Conservation (phyloP, 2,797 vertebrate genomes). For the Macropodus opercularis region DNA sequence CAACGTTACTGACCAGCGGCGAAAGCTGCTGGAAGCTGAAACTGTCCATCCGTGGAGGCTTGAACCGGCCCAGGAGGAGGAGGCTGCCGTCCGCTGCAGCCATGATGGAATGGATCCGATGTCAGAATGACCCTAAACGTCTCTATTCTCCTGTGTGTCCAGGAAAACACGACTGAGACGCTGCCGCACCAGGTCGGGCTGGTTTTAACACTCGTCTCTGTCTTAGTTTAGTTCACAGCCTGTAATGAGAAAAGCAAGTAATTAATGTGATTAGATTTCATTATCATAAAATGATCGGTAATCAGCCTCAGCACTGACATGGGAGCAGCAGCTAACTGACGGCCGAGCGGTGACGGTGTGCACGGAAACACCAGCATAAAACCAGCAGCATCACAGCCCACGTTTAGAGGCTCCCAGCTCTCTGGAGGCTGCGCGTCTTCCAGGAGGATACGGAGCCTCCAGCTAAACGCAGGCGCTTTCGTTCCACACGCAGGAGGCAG, state of each 20-base stretch:
- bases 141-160: neutral
- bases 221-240: no score
- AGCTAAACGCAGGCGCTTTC: slow-evolving; percentile 39
- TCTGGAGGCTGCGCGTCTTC: slow-evolving; percentile 33
- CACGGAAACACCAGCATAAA: slow-evolving; percentile 43
- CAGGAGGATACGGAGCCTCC: slow-evolving; percentile 21
- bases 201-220: no score
- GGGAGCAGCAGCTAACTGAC: slow-evolving; percentile 19
- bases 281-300: slow-evolving; percentile 19
- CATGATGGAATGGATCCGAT: slow-evolving; percentile 6
- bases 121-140: no score
- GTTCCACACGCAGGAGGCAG: slow-evolving; percentile 47
- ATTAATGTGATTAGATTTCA: slow-evolving; percentile 30
- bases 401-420: slow-evolving; percentile 48
- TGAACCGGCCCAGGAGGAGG: slow-evolving; percentile 17
- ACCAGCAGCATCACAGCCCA: slow-evolving; percentile 50
- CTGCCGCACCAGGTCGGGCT: no score
- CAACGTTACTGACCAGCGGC: no score
- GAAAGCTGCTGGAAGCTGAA: no score
- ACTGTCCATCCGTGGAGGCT: no score
- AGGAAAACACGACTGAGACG: no score
- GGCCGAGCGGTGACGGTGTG: slow-evolving; percentile 8
- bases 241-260: slow-evolving; percentile 1
- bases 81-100: neutral
- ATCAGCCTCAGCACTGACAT: slow-evolving; percentile 14